These are phyloP conservation scores for Cinclus cinclus DNA, from an alignment of 2,113 vertebrate genomes.

Conservation along the genomic window DNA sequence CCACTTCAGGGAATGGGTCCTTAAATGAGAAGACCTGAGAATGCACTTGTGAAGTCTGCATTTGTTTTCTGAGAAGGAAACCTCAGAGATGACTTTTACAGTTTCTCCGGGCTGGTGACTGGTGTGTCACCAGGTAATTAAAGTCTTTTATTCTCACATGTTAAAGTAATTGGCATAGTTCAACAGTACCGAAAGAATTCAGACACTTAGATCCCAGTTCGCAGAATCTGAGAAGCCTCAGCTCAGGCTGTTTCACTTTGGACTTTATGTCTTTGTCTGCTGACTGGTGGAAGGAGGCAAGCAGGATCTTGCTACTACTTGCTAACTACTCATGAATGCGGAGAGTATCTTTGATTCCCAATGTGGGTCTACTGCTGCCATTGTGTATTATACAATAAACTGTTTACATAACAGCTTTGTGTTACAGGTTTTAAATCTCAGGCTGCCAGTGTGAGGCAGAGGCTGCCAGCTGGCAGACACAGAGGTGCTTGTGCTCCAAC, in stretches of 20 bases:
- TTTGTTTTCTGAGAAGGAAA: background rate
- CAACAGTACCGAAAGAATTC: background rate
- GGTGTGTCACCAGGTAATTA: background rate
- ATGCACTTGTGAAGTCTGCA: background rate
- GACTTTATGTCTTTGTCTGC: background rate
- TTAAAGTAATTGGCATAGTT: background rate
- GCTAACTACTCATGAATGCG: background rate
- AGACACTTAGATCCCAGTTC: background rate
- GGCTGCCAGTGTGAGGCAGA: conserved; percentile 67
- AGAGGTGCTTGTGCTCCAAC: conserved; percentile 78
- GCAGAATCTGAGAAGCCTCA: background rate
- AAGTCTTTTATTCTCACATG: background rate
- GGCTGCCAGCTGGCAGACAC: conserved; percentile 82
- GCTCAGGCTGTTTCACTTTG: background rate
- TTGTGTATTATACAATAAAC: conserved; percentile 75
- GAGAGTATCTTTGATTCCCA: conserved; percentile 71
- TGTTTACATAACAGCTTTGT: conserved; percentile 81
- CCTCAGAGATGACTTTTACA: background rate
- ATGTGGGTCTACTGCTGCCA: conserved; percentile 56
- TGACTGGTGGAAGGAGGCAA: background rate
- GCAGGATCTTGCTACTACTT: background rate
- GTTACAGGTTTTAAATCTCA: conserved; percentile 82
- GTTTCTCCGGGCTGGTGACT: background rate
- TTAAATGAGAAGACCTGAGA: background rate
- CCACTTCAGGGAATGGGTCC: background rate